phyloP scores from a whole-genome alignment of 35 echinoderm and acorn worm species.

The Ophioderma brevispina region DNA sequence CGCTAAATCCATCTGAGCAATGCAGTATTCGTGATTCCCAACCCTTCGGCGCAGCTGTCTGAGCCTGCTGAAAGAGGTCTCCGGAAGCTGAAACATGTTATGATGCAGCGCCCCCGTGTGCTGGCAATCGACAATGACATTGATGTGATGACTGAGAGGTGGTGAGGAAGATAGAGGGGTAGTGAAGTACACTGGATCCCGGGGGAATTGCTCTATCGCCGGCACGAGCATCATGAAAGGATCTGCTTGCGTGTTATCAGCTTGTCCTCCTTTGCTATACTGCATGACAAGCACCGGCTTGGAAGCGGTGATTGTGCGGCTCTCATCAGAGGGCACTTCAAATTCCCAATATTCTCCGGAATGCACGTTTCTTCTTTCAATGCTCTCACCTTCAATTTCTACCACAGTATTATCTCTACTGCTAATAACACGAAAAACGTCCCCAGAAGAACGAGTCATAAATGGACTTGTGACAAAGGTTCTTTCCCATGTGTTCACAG shows the following conservation, averaged over 20 bases:
- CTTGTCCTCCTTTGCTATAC: constrained; percentile 76
- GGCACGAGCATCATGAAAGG: constrained; percentile 95
- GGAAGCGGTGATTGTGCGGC: constrained; percentile 49
- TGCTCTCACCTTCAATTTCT: background rate
- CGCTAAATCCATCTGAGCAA: constrained; percentile 61
- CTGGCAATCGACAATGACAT: constrained; percentile 73
- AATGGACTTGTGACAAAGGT: constrained; percentile 81
- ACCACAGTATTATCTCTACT: constrained; percentile 63
- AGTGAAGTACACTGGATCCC: constrained; percentile 54
- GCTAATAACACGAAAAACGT: constrained; percentile 85
- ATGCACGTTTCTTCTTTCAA: constrained; percentile 19
- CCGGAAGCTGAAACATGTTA: constrained; percentile 80
- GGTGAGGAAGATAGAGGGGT: constrained; percentile 39
- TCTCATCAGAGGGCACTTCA: constrained; percentile 49
- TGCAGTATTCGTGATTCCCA: constrained; percentile 58
- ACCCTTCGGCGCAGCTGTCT: constrained; percentile 39
- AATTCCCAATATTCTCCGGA: constrained; percentile 64
- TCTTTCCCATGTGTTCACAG: constrained; percentile 80
- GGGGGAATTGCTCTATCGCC: constrained; percentile 72
- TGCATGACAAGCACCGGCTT: constrained; percentile 79
- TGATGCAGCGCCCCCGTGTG: constrained; percentile 59
- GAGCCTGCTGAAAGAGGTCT: constrained; percentile 42
- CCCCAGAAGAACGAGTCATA: constrained; percentile 41
- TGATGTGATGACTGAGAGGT: constrained; percentile 52
- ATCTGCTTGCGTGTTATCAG: constrained; percentile 67